phyloP scores from a whole-genome alignment of 2,888 invertebrate genomes.

The Encarsia formosa region DNA sequence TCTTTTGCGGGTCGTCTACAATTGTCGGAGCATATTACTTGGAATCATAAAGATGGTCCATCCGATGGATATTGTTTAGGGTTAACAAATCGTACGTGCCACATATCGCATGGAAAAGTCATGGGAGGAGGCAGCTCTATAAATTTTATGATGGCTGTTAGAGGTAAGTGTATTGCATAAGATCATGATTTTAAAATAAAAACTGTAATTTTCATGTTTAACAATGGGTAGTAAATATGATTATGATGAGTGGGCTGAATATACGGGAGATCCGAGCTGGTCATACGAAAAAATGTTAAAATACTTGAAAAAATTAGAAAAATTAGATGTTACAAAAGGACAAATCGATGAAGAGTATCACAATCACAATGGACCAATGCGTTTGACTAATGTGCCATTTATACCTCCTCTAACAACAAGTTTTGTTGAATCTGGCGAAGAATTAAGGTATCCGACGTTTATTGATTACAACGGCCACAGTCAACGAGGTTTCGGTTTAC shows the following conservation, averaged over 20 bases:
- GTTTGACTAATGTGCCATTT: not conserved
- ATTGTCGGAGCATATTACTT: not conserved
- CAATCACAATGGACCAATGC: constrained; percentile 4
- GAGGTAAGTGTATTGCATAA: constrained; percentile 6
- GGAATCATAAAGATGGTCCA: not conserved
- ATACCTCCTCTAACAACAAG: not conserved
- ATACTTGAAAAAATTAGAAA: constrained; percentile 3
- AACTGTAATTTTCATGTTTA: too few relatives aligned
- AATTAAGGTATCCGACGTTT: constrained; percentile 11
- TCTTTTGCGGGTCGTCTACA: not conserved
- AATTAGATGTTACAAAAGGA: not conserved
- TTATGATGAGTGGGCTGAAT: constrained; percentile 6
- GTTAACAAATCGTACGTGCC: not conserved
- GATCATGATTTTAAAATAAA: too few relatives aligned
- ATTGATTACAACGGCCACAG: constrained; percentile 8
- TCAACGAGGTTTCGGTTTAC: not conserved
- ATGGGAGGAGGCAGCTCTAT: constrained; percentile 8
- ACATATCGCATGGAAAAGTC: constrained; percentile 1
- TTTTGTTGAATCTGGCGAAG: constrained; percentile 1
- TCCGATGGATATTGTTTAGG: constrained; percentile 6
- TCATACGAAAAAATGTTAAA: constrained; percentile 41
- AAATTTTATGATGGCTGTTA: constrained; percentile 7
- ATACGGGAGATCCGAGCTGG: constrained; percentile 53
- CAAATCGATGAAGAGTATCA: constrained; percentile 49
- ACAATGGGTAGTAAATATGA: constrained; percentile 11